phyloP scores from a whole-genome alignment of 2,888 invertebrate species.

The Thereva unica region DNA sequence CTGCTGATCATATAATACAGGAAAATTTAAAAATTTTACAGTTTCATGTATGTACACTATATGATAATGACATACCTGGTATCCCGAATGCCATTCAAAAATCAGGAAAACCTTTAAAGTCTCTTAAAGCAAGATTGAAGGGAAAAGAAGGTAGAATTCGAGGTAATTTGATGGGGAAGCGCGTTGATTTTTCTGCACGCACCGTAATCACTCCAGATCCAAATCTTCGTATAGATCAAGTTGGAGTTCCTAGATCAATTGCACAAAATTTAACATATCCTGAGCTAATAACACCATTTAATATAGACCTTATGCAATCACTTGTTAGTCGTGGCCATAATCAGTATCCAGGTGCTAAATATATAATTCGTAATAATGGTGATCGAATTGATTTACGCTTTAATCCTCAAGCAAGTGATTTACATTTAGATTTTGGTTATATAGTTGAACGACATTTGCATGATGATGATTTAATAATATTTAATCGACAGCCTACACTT shows the following conservation, averaged over 20 bases:
- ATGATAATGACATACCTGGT: conserved; percentile 99
- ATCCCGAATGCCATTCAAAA: conserved; percentile 98
- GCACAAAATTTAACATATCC: conserved; percentile 99
- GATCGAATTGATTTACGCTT: conserved; percentile 97
- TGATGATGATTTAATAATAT: conserved; percentile 97
- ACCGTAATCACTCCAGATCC: conserved; percentile 98
- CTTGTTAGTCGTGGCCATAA: conserved; percentile 95
- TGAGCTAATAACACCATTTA: conserved; percentile 98
- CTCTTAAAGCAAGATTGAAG: conserved; percentile 93
- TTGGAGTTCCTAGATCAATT: conserved; percentile 96
- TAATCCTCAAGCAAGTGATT: conserved; percentile 96
- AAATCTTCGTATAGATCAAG: conserved; percentile 92
- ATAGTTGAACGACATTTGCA: conserved; percentile 96
- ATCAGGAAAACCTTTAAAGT: conserved; percentile 97
- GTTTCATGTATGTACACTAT: conserved; percentile 96
- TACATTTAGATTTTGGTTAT: conserved; percentile 94
- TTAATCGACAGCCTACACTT: conserved; percentile 98
- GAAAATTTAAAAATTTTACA: conserved; percentile 98
- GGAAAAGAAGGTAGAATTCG: conserved; percentile 99
- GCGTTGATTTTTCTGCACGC: conserved; percentile 98
- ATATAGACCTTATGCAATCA: conserved; percentile 90
- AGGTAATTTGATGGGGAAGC: conserved; percentile 99
- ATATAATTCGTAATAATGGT: conserved; percentile 97
- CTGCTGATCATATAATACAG: conserved; percentile 94
- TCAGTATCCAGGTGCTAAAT: conserved; percentile 99